Evolutionary conservation across 1,140 invertebrate genomes (phyloP).

Genomic region (Colletes gigas): DNA sequence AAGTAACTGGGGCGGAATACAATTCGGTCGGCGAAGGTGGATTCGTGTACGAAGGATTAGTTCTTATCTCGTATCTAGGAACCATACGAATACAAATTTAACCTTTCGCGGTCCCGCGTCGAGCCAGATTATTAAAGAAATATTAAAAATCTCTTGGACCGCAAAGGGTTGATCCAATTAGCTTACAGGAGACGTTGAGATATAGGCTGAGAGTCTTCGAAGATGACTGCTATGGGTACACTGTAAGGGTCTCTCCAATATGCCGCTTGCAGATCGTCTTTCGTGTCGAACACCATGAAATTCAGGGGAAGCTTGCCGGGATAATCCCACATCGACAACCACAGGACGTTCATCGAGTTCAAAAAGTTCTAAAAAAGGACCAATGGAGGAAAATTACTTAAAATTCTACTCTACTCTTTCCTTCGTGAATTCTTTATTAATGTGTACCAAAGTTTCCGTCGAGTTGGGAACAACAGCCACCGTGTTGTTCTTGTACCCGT

Average conservation of each 20-base stretch:
- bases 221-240: constrained; percentile 86
- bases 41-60: constrained; percentile 85
- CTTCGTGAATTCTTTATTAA: too few species aligned
- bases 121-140: neutral
- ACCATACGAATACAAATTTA: neutral
- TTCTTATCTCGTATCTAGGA: constrained; percentile 86
- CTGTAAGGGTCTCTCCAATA: constrained; percentile 85
- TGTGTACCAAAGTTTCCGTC: constrained; percentile 83
- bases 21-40: constrained; percentile 85
- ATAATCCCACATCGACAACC: constrained; percentile 81
- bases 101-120: too few species aligned
- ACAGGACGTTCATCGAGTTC: constrained; percentile 83
- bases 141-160: neutral
- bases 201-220: constrained; percentile 83
- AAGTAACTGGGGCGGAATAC: constrained; percentile 85
- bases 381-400: too few species aligned
- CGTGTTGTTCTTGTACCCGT: constrained; percentile 83
- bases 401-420: too few species aligned
- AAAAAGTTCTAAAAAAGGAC: constrained; percentile 83
- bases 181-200: constrained; percentile 82
- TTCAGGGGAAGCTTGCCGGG: constrained; percentile 82
- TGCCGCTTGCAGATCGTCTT: constrained; percentile 85
- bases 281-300: constrained; percentile 85
- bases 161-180: constrained; percentile 2
- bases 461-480: constrained; percentile 86